Percentiles rank a stretch among this genome's conserved stretches.
phyloP scores from a whole-genome alignment of 2,113 vertebrate species.

The Xiphorhynchus elegans region DNA sequence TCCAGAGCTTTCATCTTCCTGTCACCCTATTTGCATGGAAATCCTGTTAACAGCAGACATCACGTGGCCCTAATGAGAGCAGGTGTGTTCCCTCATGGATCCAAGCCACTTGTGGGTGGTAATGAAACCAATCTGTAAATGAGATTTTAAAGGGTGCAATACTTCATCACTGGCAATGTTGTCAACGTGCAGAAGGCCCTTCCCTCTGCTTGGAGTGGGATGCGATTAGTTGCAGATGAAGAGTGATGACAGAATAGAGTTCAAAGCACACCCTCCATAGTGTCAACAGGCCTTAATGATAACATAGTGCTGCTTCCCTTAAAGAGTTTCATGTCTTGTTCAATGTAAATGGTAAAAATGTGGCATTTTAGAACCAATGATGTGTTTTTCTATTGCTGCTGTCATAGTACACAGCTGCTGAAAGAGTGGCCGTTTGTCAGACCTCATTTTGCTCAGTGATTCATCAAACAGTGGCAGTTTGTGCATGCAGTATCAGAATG shows the following conservation, averaged over 20 bases:
- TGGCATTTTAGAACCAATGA: constrained; percentile 76
- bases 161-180: constrained; percentile 76
- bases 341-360: constrained; percentile 75
- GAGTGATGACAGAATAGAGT: constrained; percentile 79
- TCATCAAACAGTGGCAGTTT: constrained; percentile 66
- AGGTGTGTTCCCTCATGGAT: constrained; percentile 60
- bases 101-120: constrained; percentile 72
- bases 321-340: constrained; percentile 79
- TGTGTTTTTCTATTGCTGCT: constrained; percentile 74
- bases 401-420: constrained; percentile 65
- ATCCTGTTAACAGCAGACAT: constrained; percentile 65
- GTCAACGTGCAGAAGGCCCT: constrained; percentile 75
- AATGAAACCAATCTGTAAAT: constrained; percentile 86
- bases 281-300: constrained; percentile 79
- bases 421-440: constrained; percentile 71
- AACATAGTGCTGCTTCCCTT: constrained; percentile 70
- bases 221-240: constrained; percentile 78
- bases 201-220: constrained; percentile 72
- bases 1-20: constrained; percentile 55
- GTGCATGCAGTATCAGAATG: constrained; percentile 60
- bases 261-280: constrained; percentile 60
- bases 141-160: constrained; percentile 86
- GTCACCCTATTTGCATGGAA: constrained; percentile 73
- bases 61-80: constrained; percentile 69
- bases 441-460: constrained; percentile 71